Evolutionary conservation across 2,113 vertebrate genomes (phyloP), one percentile per base, ranked within the genome.

Genomic region (Manacus vitellinus): DNA sequence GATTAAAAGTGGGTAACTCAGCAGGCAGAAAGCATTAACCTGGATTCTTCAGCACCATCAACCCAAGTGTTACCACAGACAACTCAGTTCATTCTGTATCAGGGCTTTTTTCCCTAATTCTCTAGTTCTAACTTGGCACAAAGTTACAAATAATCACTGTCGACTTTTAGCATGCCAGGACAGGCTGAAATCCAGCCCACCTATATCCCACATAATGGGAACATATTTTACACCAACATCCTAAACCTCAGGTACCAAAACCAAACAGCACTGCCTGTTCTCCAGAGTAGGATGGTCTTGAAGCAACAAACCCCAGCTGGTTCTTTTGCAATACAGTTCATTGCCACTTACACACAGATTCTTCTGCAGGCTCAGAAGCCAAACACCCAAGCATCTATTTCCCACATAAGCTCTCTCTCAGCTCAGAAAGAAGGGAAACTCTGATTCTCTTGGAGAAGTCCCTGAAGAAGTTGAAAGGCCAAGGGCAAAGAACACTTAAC

Each of bases 11-110:
- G 37, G 76, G 79, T 55, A 89, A 81, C 80, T 15, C 94, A 91
- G 91, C 95, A 92, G 92, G 94, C 49, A 94, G 76, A 82, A 55
- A 54, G 74, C 24, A 90, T 96, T 96, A 79, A 96, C 86, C 92
- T 82, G 31, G 72, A 95, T 92, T 52, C 76, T 46, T 33, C 17
- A 73, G 74, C 52, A 6, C 70, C 59, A n/a, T 20, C 35, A 28
- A 31, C 56, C 44, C 77, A 89, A 28, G 11, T 67, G 43, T n/a
- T n/a, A 72, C 2, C 78, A 63, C 61, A 52, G 78, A 31, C 22
- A 58, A 15, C 51, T 55, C 41, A 55, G 31, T 17, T 58, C 22
- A 4, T 25, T 59, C 27, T 80, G 79, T 25, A 83, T 21, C 46
- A 37, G n/a, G n/a, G 18, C 33, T 82, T 67, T 56, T 14, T 21